phyloP scores from a whole-genome alignment of 64 coral and sea anemone genomes.

The Montipora cactus region DNA sequence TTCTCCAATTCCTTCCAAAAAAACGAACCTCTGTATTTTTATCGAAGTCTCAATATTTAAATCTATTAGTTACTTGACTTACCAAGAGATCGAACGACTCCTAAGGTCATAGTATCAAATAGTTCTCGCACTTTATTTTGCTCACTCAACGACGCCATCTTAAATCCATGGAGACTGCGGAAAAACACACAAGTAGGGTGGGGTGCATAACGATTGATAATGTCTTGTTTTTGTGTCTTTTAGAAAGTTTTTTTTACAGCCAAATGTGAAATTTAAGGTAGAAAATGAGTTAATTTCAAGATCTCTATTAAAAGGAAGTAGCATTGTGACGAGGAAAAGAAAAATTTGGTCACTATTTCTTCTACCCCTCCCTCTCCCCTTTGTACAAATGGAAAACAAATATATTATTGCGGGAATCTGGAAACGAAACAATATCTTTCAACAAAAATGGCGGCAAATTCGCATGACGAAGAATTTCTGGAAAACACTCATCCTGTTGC shows the following conservation, averaged over 20 bases:
- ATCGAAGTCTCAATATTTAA: neutral
- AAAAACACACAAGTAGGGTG: neutral
- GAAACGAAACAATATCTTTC: neutral
- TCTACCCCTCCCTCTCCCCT: neutral
- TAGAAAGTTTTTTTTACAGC: neutral
- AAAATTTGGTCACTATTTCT: neutral
- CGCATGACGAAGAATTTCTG: slow-evolving; percentile 3
- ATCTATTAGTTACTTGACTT: neutral
- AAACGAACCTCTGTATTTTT: neutral
- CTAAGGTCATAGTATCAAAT: slow-evolving; percentile 96
- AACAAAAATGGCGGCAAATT: slow-evolving; percentile 97
- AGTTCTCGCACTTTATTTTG: slow-evolving; percentile 79
- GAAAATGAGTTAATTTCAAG: neutral
- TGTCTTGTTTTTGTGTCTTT: too few species aligned
- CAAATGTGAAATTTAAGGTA: too few species aligned
- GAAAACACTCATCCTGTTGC: neutral
- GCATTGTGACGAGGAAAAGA: neutral
- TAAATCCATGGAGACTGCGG: slow-evolving; percentile 46
- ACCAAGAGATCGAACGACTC: slow-evolving; percentile 93
- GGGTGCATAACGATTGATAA: neutral
- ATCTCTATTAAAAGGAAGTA: neutral
- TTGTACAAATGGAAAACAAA: neutral
- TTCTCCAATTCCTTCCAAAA: neutral
- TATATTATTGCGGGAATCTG: slow-evolving; percentile 4
- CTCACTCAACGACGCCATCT: slow-evolving; percentile 95